phyloP scores from a whole-genome alignment of 2,113 vertebrate species.

The Hyperopisus bebe region DNA sequence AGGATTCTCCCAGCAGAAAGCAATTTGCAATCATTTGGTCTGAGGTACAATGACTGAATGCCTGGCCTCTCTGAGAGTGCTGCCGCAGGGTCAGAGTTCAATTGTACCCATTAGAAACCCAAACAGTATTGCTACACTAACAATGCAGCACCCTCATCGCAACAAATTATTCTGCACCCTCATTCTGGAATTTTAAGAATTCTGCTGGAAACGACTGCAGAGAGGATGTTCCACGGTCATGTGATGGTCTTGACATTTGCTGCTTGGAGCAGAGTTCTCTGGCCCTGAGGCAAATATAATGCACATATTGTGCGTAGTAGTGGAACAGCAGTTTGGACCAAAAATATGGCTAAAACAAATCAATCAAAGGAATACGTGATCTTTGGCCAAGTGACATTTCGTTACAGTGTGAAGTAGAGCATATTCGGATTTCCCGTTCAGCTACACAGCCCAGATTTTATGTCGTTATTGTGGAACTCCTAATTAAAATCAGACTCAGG shows the following conservation, averaged over 20 bases:
- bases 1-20: slow-evolving; percentile 35
- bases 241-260: slow-evolving; percentile 56
- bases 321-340: slow-evolving; percentile 35
- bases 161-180: slow-evolving; percentile 41
- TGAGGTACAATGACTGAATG: slow-evolving; percentile 39
- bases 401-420: slow-evolving; percentile 40
- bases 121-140: slow-evolving; percentile 53
- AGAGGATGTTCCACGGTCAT: slow-evolving; percentile 45
- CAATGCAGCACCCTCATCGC: slow-evolving; percentile 52
- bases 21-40: slow-evolving; percentile 44
- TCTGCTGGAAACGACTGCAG: slow-evolving; percentile 53
- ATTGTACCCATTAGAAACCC: slow-evolving; percentile 57
- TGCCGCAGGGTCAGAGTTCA: slow-evolving; percentile 48
- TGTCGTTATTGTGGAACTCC: slow-evolving; percentile 29
- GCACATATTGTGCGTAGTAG: slow-evolving; percentile 51
- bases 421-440: slow-evolving; percentile 44
- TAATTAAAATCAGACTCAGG: slow-evolving; percentile 18
- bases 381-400: slow-evolving; percentile 40
- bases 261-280: slow-evolving; percentile 47
- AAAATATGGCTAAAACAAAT: slow-evolving; percentile 34
- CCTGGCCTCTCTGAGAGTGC: slow-evolving; percentile 30
- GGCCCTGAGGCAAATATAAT: slow-evolving; percentile 51
- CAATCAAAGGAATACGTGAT: slow-evolving; percentile 25
- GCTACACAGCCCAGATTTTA: slow-evolving; percentile 43
- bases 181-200: slow-evolving; percentile 60